Percentiles rank a stretch among this genome's conserved stretches.
Evolutionary conservation across 2,888 invertebrate genomes (phyloP).

Genomic region (Orgyia antiqua): DNA sequence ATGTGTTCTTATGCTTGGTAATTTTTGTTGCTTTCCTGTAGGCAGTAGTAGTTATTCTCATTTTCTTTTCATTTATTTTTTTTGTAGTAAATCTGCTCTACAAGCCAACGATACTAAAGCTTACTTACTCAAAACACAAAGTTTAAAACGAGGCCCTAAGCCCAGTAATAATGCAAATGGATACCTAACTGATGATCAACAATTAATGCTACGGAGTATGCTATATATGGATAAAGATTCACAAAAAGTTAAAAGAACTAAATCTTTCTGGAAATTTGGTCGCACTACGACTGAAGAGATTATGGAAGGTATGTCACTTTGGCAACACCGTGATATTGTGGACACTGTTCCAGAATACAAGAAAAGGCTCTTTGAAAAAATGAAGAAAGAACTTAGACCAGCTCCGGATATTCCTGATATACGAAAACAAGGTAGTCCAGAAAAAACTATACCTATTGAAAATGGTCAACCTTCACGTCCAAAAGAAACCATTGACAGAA

Average conservation of each 20-base stretch:
- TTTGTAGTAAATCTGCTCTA: constrained; percentile 67
- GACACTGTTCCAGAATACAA: constrained; percentile 80
- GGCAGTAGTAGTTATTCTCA: constrained; percentile 37
- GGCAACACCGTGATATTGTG: constrained; percentile 91
- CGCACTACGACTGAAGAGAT: constrained; percentile 85
- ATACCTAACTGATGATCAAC: constrained; percentile 78
- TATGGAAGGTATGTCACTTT: constrained; percentile 90
- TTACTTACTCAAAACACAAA: constrained; percentile 71
- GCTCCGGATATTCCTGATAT: constrained; percentile 60
- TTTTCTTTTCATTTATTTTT: constrained; percentile 45
- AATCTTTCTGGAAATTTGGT: constrained; percentile 92
- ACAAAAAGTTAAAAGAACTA: constrained; percentile 86
- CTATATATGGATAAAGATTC: constrained; percentile 79
- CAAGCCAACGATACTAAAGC: constrained; percentile 54
- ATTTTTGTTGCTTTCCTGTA: constrained; percentile 40
- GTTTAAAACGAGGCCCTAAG: constrained; percentile 62
- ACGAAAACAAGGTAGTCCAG: constrained; percentile 44
- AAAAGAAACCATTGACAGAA: constrained; percentile 70
- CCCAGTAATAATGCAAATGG: constrained; percentile 52
- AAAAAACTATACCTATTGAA: constrained; percentile 42
- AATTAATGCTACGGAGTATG: constrained; percentile 68
- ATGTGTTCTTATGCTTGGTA: constrained; percentile 26
- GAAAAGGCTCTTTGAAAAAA: constrained; percentile 65
- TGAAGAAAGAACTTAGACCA: constrained; percentile 63
- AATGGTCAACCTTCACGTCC: constrained; percentile 39